phyloP scores from a whole-genome alignment of 1,140 invertebrate species.

The Calliopsis andreniformis region DNA sequence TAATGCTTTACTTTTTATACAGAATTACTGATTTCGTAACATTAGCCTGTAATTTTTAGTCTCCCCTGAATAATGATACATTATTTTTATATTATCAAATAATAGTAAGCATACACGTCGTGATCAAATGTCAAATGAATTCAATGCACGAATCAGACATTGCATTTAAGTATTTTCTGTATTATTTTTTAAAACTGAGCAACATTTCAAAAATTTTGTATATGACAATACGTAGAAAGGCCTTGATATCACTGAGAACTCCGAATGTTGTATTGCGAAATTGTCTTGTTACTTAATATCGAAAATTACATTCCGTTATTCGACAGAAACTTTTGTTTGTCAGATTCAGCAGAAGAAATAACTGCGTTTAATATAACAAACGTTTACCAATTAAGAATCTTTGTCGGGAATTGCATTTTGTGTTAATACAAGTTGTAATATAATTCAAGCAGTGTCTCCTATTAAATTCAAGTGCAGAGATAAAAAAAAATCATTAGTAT shows the following conservation, averaged over 20 bases:
- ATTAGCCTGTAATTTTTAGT: conserved; percentile 62
- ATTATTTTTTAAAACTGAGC: conserved; percentile 38
- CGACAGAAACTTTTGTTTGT: conserved; percentile 27
- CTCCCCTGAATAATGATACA: conserved; percentile 58
- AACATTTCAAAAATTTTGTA: conserved; percentile 60
- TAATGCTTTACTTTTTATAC: conserved; percentile 62
- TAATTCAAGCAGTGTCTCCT: conserved; percentile 41
- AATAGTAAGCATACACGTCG: conserved; percentile 50
- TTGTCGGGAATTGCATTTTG: conserved; percentile 54
- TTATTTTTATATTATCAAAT: conserved; percentile 65
- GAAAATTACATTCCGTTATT: conserved; percentile 59
- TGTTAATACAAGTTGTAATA: conserved; percentile 54
- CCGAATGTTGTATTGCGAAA: conserved; percentile 41
- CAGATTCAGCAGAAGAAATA: conserved; percentile 27
- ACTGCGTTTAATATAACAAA: conserved; percentile 31
- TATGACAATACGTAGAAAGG: conserved; percentile 62
- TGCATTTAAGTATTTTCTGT: conserved; percentile 58
- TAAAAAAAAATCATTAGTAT: conserved; percentile 28
- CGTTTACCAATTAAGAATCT: conserved; percentile 42
- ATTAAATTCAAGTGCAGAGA: conserved; percentile 35
- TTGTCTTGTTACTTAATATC: conserved; percentile 51
- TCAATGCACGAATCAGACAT: conserved; percentile 56
- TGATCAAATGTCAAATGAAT: conserved; percentile 46
- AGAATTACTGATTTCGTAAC: conserved; percentile 54
- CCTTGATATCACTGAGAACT: conserved; percentile 60